A percentile compares a stretch with the other conserved stretches of the same genome.
Conservation (phyloP, 2,113 vertebrate genomes). For the Caranx melampygus region DNA sequence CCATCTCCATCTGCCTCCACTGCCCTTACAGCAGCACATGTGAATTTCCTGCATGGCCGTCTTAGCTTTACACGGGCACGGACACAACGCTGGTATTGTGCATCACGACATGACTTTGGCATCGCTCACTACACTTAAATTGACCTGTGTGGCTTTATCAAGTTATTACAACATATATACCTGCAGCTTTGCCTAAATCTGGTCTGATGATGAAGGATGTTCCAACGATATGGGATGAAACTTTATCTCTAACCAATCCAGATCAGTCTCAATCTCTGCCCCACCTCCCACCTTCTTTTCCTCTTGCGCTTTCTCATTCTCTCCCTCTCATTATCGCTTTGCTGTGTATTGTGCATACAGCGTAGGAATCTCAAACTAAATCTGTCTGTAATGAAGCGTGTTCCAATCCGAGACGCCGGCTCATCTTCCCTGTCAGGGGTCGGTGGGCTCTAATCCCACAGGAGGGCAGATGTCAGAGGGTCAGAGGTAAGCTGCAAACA, state of each 20-base stretch:
- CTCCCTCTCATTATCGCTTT: slow-evolving; percentile 28
- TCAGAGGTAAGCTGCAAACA: slow-evolving; percentile 30
- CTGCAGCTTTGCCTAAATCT: slow-evolving; percentile 18
- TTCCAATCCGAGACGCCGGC: slow-evolving; percentile 62
- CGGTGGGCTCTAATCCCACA: slow-evolving; percentile 62
- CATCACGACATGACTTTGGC: background rate
- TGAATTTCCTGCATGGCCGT: background rate
- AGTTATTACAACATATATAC: background rate
- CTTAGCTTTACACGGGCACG: background rate
- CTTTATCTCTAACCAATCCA: slow-evolving; percentile 36
- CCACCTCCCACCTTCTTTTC: slow-evolving; percentile 10
- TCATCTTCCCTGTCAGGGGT: slow-evolving; percentile 50
- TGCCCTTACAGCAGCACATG: background rate
- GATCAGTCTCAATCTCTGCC: slow-evolving; percentile 29
- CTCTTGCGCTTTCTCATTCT: slow-evolving; percentile 26
- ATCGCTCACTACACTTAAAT: background rate
- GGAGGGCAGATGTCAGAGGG: slow-evolving; percentile 47
- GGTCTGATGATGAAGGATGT: slow-evolving; percentile 4
- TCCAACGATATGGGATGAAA: background rate
- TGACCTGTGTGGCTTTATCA: background rate
- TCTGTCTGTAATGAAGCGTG: slow-evolving; percentile 68
- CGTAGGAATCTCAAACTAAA: slow-evolving; percentile 58
- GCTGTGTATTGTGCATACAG: slow-evolving; percentile 41
- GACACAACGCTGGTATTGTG: background rate
- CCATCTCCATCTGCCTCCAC: slow-evolving; percentile 6